Base-by-base conservation (phyloP, 2,113 vertebrate species). In the Tragelaphus strepsiceros region DNA sequence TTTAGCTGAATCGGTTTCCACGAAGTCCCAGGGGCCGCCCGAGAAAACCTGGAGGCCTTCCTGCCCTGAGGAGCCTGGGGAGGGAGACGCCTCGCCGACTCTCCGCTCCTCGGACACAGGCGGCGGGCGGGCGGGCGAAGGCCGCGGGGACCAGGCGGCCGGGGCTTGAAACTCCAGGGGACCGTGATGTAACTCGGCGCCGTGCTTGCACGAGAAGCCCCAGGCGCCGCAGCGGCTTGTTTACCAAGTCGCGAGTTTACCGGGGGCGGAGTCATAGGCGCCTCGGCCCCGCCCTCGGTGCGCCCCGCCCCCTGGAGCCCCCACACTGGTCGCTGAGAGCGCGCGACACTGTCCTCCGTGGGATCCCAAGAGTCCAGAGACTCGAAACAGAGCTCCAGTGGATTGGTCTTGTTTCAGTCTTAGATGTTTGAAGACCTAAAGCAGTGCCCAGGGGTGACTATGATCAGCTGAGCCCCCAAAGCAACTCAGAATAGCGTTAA, bases 121-220 rank as follows among this genome's bases (percentile, higher is more conserved):
- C 67, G 24, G 59, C 81, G 1, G 58, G 67, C 43, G 3, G 58
- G 81, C 43, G 3, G n/a, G 35, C 86, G 16, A n/a, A 67, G 32
- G 59, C 85, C 81, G 0, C 32, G 0, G 71, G 91, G 97, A 82
- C 82, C 81, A 2, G 77, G 61, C 56, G 15, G 22, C 82, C 5
- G 24, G 51, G 84, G 85, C 39, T 21, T 13, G 74, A 15, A 49
- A 59, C 96, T 77, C 88, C 84, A 1, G 16, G 80, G 96, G 89
- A 6, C 62, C 22, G 54, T 97, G 98, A 98, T 96, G 98, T 61
- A 98, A 98, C 51, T 35, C 5, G 0, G 64, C 12, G 32, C 94
- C 11, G 0, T 0, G 64, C 54, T 97, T 97, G 96, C 97, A 78
- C 51, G 17, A 89, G 90, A 12, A 51, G 85, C 85, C 74, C 94